Percentiles rank a stretch among this genome's conserved stretches.
These are phyloP conservation scores for Cyphomyrus plagiostoma DNA, from an alignment of 2,113 vertebrate species.

Conservation along the genomic window DNA sequence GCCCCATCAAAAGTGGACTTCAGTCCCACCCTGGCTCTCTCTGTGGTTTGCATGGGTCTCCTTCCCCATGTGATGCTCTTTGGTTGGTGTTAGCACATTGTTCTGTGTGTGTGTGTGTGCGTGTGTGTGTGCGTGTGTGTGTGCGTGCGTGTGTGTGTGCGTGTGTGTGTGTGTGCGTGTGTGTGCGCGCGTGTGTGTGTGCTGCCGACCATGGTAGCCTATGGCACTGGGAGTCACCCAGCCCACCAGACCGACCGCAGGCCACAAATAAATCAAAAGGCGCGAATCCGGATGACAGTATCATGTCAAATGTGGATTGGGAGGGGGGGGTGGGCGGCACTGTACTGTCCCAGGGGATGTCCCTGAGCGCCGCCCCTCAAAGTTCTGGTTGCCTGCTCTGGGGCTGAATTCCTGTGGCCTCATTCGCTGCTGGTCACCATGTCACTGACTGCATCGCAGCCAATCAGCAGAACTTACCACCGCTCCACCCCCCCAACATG, in stretches of 20 bases:
- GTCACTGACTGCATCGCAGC: not conserved
- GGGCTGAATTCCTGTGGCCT: not conserved
- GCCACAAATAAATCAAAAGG: not conserved
- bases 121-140: not conserved
- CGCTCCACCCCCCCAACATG: not conserved
- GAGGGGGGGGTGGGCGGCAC: not conserved
- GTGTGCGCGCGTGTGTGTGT: too few relatives aligned
- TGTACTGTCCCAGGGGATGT: not conserved
- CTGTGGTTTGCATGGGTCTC: not conserved
- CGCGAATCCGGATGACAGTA: not conserved
- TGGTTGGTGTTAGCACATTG: not conserved
- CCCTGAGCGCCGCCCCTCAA: not conserved
- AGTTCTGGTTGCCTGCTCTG: not conserved
- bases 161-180: too few relatives aligned
- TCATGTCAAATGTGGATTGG: not conserved
- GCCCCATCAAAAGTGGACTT: not conserved
- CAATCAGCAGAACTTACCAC: not conserved
- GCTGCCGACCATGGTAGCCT: not conserved
- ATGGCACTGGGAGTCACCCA: not conserved
- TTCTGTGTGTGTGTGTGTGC: not conserved
- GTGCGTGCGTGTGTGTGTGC: too few relatives aligned
- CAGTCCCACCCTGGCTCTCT: not conserved
- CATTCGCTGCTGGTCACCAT: not conserved
- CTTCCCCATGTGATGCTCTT: not conserved
- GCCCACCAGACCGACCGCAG: not conserved